Base-by-base conservation (phyloP, 2,888 invertebrate genomes). In the Tridacna gigas region DNA sequence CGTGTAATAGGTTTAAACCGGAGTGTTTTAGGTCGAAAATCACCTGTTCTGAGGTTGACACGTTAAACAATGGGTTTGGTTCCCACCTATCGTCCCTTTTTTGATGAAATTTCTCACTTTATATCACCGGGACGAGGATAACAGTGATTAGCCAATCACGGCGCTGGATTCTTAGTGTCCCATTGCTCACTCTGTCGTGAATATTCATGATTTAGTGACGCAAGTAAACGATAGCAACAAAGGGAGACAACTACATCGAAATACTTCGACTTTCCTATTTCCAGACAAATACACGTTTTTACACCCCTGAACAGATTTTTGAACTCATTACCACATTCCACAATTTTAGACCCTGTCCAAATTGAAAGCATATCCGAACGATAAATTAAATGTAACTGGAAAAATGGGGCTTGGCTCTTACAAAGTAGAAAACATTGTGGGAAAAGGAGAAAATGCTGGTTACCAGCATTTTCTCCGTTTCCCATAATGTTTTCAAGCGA, bases 41-140 rank as follows among this genome's bases (percentile, higher is more conserved):
- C 71, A 71, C 71, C 71, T 71, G 51, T 71, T 51, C 5, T 22
- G 12, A 2, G 71, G 48, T 71, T 51, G 1, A 51, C 71, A 71
- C 51, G 13, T 25, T 18, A 47, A 13, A 71, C 37, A 71, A 71
- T 22, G 26, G 51, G 22, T 25, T n/a, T 3, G 18, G 80, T 48
- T 80, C 66, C 45, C 79, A 81, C 78, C 79, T 80, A 84, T 84
- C 84, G 84, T 84, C 84, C 82, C 82, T 83, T 85, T 51, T 71
- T 71, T 71, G 28, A 47, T 15, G 26, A 47, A 20, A 80, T 71
- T 82, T 81, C 65, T 79, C 83, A 48, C 61, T 63, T 80, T 71
- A 77, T 74, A 83, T 82, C 82, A 76, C 82, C 84, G 88, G 89
- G 88, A 89, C 89, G 86, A 85, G 85, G 79, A 78, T 77, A 79